Evolutionary conservation across 2,113 vertebrate species (phyloP).

Genomic region (Sylvilagus bachmani): DNA sequence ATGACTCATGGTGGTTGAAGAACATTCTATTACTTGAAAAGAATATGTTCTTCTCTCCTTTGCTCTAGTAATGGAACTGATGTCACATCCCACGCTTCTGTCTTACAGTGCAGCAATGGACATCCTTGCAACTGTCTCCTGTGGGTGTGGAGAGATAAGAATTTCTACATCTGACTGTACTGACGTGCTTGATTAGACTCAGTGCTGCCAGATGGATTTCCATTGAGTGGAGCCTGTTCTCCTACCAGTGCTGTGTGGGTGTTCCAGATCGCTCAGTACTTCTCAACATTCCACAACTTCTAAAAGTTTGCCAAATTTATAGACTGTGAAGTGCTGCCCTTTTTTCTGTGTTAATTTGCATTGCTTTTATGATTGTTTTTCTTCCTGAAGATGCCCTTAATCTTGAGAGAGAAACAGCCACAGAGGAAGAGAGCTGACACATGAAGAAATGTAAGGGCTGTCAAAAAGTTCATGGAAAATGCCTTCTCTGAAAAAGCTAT

Average conservation of each 20-base stretch:
- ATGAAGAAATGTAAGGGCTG: not conserved
- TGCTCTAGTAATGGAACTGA: not conserved
- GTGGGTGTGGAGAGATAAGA: not conserved
- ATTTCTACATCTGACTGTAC: not conserved
- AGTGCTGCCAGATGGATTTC: not conserved
- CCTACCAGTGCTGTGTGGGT: not conserved
- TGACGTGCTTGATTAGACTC: not conserved
- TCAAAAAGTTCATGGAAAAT: no score
- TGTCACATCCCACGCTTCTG: not conserved
- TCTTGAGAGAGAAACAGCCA: not conserved
- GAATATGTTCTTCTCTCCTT: not conserved
- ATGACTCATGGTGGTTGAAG: not conserved
- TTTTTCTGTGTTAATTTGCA: constrained; percentile 21
- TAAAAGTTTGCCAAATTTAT: not conserved
- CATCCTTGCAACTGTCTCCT: not conserved
- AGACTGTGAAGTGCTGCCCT: not conserved
- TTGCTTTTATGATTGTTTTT: constrained; percentile 21
- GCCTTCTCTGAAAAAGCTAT: no score
- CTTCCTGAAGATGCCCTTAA: not conserved
- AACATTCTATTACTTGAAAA: not conserved
- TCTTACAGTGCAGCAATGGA: no score
- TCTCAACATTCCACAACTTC: not conserved
- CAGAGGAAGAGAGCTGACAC: not conserved
- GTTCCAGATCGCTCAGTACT: not conserved
- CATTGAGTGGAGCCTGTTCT: not conserved